Conservation (phyloP, 1,140 invertebrate genomes). For the Drosophila subpulchrella region DNA sequence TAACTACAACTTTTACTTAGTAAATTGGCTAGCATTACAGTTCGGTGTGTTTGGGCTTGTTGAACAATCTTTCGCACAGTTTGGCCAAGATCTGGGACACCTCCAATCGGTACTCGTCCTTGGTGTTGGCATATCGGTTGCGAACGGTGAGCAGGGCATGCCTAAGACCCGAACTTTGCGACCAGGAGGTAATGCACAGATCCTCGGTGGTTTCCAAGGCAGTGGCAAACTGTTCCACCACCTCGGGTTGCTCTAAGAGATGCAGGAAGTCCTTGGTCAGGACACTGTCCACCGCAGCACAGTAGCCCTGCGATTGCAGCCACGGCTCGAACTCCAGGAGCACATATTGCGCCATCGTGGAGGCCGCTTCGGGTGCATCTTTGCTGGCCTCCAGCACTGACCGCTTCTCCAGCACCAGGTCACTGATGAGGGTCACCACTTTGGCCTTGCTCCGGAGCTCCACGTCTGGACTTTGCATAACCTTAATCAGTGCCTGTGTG, state of each 20-base stretch:
- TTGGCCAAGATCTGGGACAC: constrained; percentile 51
- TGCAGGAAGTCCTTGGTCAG: constrained; percentile 49
- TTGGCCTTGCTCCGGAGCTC: constrained; percentile 76
- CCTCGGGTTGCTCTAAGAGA: constrained; percentile 69
- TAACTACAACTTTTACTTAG: constrained; percentile 8
- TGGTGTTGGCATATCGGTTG: constrained; percentile 58
- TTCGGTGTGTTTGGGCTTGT: constrained; percentile 63
- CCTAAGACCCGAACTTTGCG: constrained; percentile 53
- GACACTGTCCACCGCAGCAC: constrained; percentile 49
- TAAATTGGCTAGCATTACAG: constrained; percentile 54
- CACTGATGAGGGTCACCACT: constrained; percentile 68
- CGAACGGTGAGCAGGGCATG: constrained; percentile 65
- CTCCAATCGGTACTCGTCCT: constrained; percentile 74
- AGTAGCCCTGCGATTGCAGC: constrained; percentile 65
- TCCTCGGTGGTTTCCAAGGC: constrained; percentile 52
- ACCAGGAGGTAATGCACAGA: constrained; percentile 65
- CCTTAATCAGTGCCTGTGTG: constrained; percentile 64
- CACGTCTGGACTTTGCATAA: constrained; percentile 56
- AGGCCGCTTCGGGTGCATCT: constrained; percentile 28
- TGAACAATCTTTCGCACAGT: constrained; percentile 52
- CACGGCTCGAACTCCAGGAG: constrained; percentile 65
- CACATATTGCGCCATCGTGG: constrained; percentile 64
- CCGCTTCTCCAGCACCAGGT: constrained; percentile 68
- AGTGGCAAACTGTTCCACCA: constrained; percentile 66
- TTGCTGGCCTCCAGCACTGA: constrained; percentile 44